Evolutionary conservation across 2,797 vertebrate genomes (phyloP), one percentile per base, ranked within the genome.

Genomic region (Schizothorax lantsangensis): DNA sequence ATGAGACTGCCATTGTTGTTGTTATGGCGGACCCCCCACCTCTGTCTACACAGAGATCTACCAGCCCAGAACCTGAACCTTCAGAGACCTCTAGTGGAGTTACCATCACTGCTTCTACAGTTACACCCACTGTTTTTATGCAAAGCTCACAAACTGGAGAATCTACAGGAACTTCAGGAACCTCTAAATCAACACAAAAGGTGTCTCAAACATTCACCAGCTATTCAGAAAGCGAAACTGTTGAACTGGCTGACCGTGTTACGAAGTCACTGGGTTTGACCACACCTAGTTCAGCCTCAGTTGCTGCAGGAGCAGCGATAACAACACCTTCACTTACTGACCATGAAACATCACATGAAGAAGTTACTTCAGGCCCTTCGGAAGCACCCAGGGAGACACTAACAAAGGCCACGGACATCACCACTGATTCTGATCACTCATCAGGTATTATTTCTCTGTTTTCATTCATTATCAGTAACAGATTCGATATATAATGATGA

Each of bases 401-500:
- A 85, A 90, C 90, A 40, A 86, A 93, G 81, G 87, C 91, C 45
- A 94, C 90, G 19, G 79, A 91, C 21, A 86, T 84, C 26, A 91
- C 92, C 90, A 88, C 91, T 14, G 95, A 95, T 74, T 94, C 94
- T 0, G 95, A 94, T 92, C 94, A 97, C 68, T 95, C 94, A 78
- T 93, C 92, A 0, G 87, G 89, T 83, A 83, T 89, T 7, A 87
- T 75, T 86, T 89, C 84, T 71, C 33, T 81, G 6, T 52, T 81
- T 81, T 45, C 75, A 57, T 57, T 78, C 1, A 4, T 26, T 52
- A 40, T 36, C 21, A 30, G 6, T 79, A 79, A 79, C 11, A 59
- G 2, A 57, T 71, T 54, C 3, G 6, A 12, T 33, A 52, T 69
- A 36, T 68, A 36, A 66, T 14, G 19, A 21, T 8, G 1, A 36